Evolutionary conservation across 2,797 vertebrate species (phyloP).

Genomic region (Peromyscus melanophrys): DNA sequence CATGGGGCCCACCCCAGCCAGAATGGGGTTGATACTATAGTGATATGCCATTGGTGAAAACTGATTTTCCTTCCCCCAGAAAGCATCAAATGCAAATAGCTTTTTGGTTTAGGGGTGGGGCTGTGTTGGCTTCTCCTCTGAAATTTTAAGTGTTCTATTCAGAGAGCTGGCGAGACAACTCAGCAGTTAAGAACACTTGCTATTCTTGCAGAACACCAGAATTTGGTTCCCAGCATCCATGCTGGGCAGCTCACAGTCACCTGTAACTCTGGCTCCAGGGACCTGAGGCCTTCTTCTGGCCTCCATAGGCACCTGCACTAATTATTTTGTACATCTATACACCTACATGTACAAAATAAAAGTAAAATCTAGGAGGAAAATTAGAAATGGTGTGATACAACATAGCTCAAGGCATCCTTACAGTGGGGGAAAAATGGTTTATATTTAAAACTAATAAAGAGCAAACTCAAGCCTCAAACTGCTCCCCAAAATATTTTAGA

Average conservation of each 20-base stretch:
- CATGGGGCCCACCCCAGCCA: not conserved
- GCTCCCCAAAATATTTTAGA: not conserved
- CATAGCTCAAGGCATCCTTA: not conserved
- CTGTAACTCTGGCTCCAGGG: not conserved
- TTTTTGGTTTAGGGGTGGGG: not conserved
- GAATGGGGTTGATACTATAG: not conserved
- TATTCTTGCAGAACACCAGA: not conserved
- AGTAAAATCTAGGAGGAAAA: not conserved
- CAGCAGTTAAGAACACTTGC: not conserved
- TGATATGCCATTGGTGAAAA: not conserved
- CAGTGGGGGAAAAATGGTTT: not conserved
- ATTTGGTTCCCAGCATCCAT: not conserved
- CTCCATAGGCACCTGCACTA: not conserved
- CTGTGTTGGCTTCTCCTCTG: not conserved
- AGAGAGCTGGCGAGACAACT: not conserved
- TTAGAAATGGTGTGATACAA: not conserved
- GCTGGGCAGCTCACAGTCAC: not conserved
- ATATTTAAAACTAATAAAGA: conserved; percentile 24
- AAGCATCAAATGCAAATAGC: not conserved
- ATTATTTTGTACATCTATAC: not conserved
- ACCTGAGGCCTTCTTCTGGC: not conserved
- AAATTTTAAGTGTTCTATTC: not conserved
- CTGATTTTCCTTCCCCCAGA: not conserved
- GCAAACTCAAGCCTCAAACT: conserved; percentile 24
- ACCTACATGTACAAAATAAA: not conserved